These are phyloP conservation scores for Aegithalos caudatus DNA, from an alignment of 2,113 vertebrate genomes.

Conservation along the genomic window DNA sequence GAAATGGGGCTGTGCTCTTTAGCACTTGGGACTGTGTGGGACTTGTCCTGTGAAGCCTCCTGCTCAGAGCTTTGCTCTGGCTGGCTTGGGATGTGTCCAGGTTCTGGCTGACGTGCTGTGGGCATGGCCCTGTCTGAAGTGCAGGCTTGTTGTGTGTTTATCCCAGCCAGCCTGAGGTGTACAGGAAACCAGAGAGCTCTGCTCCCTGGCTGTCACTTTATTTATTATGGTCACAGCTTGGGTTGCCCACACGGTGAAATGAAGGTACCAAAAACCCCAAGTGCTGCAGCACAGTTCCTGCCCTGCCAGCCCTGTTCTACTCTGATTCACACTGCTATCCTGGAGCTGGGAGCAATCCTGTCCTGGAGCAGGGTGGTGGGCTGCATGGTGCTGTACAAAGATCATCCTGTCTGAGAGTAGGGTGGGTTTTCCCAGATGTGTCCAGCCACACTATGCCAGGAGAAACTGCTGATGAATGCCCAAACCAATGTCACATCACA, in stretches of 20 bases:
- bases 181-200: constrained; percentile 56
- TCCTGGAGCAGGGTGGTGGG: fast-evolving
- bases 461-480: background rate
- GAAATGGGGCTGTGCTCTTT: background rate
- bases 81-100: background rate
- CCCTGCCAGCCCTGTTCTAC: background rate
- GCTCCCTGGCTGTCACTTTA: constrained; percentile 9
- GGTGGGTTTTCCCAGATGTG: background rate
- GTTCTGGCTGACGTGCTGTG: background rate
- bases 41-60: background rate
- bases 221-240: constrained; percentile 41
- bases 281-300: fast-evolving
- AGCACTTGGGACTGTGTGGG: background rate
- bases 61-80: background rate
- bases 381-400: fast-evolving
- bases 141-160: constrained; percentile 51
- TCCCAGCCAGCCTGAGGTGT: constrained; percentile 43
- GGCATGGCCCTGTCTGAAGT: background rate
- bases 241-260: background rate
- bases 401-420: fast-evolving
- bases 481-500: background rate
- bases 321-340: background rate
- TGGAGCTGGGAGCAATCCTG: background rate
- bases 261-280: constrained; percentile 10
- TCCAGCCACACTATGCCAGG: background rate